Base-by-base conservation (phyloP, 1,140 invertebrate species). In the Drosophila tani region DNA sequence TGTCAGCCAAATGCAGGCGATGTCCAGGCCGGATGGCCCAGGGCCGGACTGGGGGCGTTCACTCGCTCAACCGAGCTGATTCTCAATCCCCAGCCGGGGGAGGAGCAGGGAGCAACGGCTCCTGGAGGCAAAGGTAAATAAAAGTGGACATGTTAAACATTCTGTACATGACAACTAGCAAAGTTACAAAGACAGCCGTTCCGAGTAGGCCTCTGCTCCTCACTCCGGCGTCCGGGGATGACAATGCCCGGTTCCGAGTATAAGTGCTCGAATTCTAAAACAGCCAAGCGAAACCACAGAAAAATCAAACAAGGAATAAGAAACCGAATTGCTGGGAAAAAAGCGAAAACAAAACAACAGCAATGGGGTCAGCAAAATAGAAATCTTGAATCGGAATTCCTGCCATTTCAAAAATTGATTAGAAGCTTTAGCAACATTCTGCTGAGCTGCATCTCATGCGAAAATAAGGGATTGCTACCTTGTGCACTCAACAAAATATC, bases 91-190 rank as follows among this genome's bases (percentile, higher is more conserved):
- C 47, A 74, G 38, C 19, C 56, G 19, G 50, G 41, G 17, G 35
- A 5, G 19, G 19, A 15, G 24, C 32, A 9, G 32, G 32, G 32
- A 29, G 27, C 6, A 29, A n/a, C 7, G n/a, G 29, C 6, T 53
- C 17, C 19, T 11, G 62, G 14, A 50, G 75, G 76, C 19, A 70
- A 79, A 90, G 78, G 84, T 90, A 88, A 88, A 88, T 88, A 88
- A 90, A 71, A 81, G 81, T 73, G 68, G 85, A 75, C 85, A 90
- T 88, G 84, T 84, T 88, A 79, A 84, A 81, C 81, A 87, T 73
- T 83, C 87, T 84, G 74, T 81, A 79, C 77, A 84, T 81, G 84
- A 81, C 84, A 88, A 79, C 78, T 83, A 83, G 59, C 81, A 78
- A 84, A 70, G 64, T 57, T 75, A 78, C 66, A 84, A 75, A 84